A percentile compares a stretch with the other conserved stretches of the same genome.
Evolutionary conservation across 2,113 vertebrate genomes (phyloP).

Genomic region (Grammomys surdaster): DNA sequence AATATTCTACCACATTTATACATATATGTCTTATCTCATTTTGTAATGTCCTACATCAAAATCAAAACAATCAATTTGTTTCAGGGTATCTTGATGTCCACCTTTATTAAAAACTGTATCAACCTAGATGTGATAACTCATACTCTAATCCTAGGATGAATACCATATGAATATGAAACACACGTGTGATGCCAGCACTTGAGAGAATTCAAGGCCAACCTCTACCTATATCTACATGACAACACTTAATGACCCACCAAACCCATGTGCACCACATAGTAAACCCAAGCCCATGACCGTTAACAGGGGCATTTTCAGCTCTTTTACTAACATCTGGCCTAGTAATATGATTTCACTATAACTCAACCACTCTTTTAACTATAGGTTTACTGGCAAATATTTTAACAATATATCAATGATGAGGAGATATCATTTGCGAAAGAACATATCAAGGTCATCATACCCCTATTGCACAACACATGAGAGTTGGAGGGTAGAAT

Average conservation of each 20-base stretch:
- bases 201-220: not conserved
- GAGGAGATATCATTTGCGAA: too few species aligned
- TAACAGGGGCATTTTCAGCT: not conserved
- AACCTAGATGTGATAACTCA: not conserved
- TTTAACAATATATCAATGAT: too few species aligned
- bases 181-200: not conserved
- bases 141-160: not conserved
- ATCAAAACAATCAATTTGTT: slow-evolving; percentile 34
- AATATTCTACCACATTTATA: not conserved
- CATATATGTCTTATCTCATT: not conserved
- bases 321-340: not conserved
- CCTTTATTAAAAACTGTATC: slow-evolving; percentile 2
- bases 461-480: too few species aligned
- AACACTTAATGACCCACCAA: not conserved
- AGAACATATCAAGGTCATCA: too few species aligned
- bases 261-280: not conserved
- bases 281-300: not conserved
- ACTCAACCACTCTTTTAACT: not conserved
- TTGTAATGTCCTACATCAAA: slow-evolving; percentile 17
- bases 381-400: too few species aligned
- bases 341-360: not conserved
- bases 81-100: not conserved
- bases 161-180: not conserved
- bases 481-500: not conserved
- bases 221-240: not conserved